A percentile compares a stretch with the other conserved stretches of the same genome.
phyloP scores from a whole-genome alignment of 1,140 invertebrate species.

The Octopus sinensis region DNA sequence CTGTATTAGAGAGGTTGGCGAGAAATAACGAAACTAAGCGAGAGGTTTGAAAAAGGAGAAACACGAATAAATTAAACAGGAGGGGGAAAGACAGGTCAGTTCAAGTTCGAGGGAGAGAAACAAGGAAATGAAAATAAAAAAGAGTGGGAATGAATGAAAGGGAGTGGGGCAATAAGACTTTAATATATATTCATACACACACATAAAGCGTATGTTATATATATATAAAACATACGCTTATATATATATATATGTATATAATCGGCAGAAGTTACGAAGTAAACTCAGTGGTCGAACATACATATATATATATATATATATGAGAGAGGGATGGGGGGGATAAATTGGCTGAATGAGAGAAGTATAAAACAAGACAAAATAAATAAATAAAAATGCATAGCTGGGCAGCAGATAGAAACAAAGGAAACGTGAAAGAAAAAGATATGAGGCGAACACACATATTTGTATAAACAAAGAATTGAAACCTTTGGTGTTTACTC shows the following conservation, averaged over 20 bases:
- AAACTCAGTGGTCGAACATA: not conserved
- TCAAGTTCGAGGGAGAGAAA: not conserved
- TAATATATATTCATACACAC: no score
- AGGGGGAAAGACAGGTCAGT: not conserved
- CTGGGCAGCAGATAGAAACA: no score
- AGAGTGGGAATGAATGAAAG: not conserved
- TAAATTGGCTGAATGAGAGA: not conserved
- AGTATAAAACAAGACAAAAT: not conserved
- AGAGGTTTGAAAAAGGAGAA: not conserved
- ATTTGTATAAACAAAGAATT: no score
- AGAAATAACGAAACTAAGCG: not conserved
- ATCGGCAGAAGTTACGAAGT: no score
- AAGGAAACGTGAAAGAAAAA: no score
- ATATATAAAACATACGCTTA: no score
- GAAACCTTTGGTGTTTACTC: no score
- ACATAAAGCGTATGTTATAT: no score
- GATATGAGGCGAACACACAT: no score
- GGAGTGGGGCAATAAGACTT: not conserved
- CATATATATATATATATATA: not conserved
- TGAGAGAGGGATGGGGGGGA: not conserved
- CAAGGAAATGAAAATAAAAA: not conserved
- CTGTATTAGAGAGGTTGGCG: not conserved
- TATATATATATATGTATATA: no score
- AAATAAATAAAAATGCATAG: not conserved
- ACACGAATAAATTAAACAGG: not conserved